Base-by-base conservation (phyloP, 1,140 invertebrate species). In the Micrasema minimum region DNA sequence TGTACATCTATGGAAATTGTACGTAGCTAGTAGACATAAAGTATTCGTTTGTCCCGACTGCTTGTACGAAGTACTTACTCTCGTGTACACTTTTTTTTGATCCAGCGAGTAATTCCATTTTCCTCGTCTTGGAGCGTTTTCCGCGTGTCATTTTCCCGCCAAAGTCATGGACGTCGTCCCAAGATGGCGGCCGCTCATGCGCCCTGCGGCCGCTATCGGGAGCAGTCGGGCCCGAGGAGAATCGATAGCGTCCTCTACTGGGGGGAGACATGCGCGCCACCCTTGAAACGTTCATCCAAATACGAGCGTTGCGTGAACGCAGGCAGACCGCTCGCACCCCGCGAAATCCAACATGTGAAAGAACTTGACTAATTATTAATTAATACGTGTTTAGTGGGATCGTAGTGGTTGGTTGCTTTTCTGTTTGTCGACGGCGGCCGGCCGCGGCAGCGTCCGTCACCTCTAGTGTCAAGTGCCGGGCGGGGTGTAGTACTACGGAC, bases 131-230 rank as follows among this genome's bases (percentile, higher is more conserved):
- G 4, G 35, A 7, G 18, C 46, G 18, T 11, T 48, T 65, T n/a
- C 50, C 64, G 18, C 46, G 46, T 12, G 46, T 9, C 46, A 51
- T 51, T 66, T 66, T 66, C 64, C 64, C 64, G 50, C 50, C 46
- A 62, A n/a, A 62, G 26, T 11, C 48, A 12, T 18, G 26, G 26
- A 31, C 26, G 22, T 26, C 31, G 48, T 12, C 38, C 18, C 61
- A 61, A 72, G 46, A 72, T 72, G 71, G 71, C 66, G 66, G 31
- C 53, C 45, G 37, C 11, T 45, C 59, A 61, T 66, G 50, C 45
- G 59, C 41, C 20, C 59, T 41, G 38, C 23, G 59, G 43, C 59
- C 43, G 45, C 50, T 35, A 55, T 59, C 71, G 23, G 41, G 45
- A 48, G 22, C 9, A 6, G 12, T 45, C 59, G 14, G 9, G 18